phyloP scores from a whole-genome alignment of 1,140 invertebrate species.

The Psix sp. region DNA sequence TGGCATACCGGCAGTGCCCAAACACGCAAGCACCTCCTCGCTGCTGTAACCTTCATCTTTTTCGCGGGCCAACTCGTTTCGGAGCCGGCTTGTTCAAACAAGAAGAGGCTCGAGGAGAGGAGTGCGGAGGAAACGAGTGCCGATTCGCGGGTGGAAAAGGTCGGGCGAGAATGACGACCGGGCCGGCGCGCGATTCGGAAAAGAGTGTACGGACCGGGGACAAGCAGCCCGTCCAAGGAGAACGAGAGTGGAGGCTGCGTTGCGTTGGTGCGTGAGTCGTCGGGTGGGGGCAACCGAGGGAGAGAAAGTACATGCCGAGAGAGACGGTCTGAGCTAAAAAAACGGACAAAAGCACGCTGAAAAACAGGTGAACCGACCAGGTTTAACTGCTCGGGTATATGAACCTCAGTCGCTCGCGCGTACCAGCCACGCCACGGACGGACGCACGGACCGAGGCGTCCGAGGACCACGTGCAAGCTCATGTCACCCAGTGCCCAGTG shows the following conservation, averaged over 20 bases:
- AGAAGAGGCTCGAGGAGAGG: background rate
- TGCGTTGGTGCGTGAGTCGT: slow-evolving; percentile 38
- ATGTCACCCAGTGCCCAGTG: slow-evolving; percentile 34
- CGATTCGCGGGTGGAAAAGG: background rate
- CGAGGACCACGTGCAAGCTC: too few species aligned
- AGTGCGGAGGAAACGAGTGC: background rate
- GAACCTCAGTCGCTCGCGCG: slow-evolving; percentile 45
- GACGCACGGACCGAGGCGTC: slow-evolving; percentile 12
- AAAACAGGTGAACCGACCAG: slow-evolving; percentile 51
- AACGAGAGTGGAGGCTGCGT: slow-evolving; percentile 59
- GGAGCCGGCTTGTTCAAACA: background rate
- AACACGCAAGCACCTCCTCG: slow-evolving; percentile 22
- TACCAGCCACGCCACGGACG: slow-evolving; percentile 33
- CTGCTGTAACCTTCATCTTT: slow-evolving; percentile 29
- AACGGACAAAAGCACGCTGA: slow-evolving; percentile 43
- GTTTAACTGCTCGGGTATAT: slow-evolving; percentile 51
- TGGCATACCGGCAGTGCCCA: slow-evolving; percentile 22
- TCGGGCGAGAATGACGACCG: slow-evolving; percentile 7
- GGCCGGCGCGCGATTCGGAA: slow-evolving; percentile 24
- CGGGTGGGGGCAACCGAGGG: slow-evolving; percentile 25
- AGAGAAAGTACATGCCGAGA: slow-evolving; percentile 33
- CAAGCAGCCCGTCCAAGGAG: slow-evolving; percentile 54
- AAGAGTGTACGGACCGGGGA: slow-evolving; percentile 28
- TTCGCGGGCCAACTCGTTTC: slow-evolving; percentile 5
- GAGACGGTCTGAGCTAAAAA: slow-evolving; percentile 44